phyloP scores from a whole-genome alignment of 2,888 invertebrate species.

The Pammene aurita region DNA sequence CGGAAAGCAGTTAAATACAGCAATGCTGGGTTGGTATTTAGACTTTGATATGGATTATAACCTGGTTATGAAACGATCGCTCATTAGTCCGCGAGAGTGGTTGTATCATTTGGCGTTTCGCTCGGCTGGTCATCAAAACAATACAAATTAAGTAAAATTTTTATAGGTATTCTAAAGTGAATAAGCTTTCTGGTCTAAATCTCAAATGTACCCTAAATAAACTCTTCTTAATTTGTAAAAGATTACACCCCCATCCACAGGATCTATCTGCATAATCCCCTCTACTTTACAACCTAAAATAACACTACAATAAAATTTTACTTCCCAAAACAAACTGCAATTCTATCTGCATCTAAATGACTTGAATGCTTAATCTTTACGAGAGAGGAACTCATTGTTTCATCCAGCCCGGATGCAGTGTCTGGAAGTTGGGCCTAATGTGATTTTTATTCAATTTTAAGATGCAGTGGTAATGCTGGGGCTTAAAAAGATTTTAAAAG shows the following conservation, averaged over 20 bases:
- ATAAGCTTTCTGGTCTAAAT: not conserved
- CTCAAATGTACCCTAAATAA: not conserved
- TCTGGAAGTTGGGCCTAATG: slow-evolving; percentile 52
- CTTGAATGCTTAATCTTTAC: slow-evolving; percentile 24
- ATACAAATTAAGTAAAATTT: too few species aligned
- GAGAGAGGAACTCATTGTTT: slow-evolving; percentile 34
- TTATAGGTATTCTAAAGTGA: not conserved
- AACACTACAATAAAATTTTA: slow-evolving; percentile 35
- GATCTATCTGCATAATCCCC: not conserved
- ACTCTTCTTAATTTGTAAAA: slow-evolving; percentile 4
- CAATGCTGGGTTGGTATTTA: too few species aligned
- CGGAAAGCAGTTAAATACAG: too few species aligned
- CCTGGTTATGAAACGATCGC: too few species aligned
- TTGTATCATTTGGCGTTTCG: too few species aligned
- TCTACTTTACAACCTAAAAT: slow-evolving; percentile 26
- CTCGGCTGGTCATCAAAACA: too few species aligned
- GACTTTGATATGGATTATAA: too few species aligned
- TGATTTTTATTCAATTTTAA: slow-evolving; percentile 70
- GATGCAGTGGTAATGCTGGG: slow-evolving; percentile 61
- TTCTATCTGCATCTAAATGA: slow-evolving; percentile 36
- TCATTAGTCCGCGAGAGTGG: too few species aligned
- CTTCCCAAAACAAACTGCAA: slow-evolving; percentile 36
- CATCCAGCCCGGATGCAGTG: slow-evolving; percentile 25
- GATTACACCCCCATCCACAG: not conserved
- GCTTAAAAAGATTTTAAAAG: slow-evolving; percentile 48